These are phyloP conservation scores for Xanthia icteritia DNA, from an alignment of 2,888 invertebrate genomes.

Conservation along the genomic window DNA sequence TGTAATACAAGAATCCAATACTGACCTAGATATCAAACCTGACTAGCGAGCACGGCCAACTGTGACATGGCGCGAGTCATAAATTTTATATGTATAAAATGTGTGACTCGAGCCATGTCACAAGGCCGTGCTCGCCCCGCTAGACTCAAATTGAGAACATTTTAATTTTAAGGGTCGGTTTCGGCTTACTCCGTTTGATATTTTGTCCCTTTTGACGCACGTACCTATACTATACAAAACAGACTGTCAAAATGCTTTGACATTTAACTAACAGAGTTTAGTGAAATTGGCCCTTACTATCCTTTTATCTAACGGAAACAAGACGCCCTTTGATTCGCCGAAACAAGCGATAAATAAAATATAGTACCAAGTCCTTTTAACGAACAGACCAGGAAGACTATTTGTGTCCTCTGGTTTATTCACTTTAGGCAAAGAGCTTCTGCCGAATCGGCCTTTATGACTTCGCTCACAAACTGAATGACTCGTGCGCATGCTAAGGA, in stretches of 20 bases:
- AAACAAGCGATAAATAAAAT: slow-evolving; percentile 53
- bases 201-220: background rate
- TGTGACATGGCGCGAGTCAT: no score
- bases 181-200: background rate
- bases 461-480: slow-evolving; percentile 39
- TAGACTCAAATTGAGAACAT: background rate
- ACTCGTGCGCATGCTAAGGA: slow-evolving; percentile 39
- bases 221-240: background rate
- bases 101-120: no score
- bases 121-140: no score
- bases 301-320: slow-evolving; percentile 41
- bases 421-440: slow-evolving; percentile 72
- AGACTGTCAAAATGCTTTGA: background rate
- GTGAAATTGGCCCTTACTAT: background rate
- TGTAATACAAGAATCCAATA: slow-evolving; percentile 19
- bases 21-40: slow-evolving; percentile 12
- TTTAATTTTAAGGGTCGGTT: background rate
- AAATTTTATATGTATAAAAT: no score
- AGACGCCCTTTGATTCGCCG: slow-evolving; percentile 52
- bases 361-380: slow-evolving; percentile 57
- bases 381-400: slow-evolving; percentile 72
- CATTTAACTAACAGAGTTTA: background rate
- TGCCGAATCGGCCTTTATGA: slow-evolving; percentile 71
- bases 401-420: slow-evolving; percentile 63
- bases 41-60: no score